A percentile compares a stretch with the other conserved stretches of the same genome.
These are phyloP conservation scores for Hirudinaria manillensis DNA, from an alignment of 2,888 invertebrate species.

Conservation along the genomic window DNA sequence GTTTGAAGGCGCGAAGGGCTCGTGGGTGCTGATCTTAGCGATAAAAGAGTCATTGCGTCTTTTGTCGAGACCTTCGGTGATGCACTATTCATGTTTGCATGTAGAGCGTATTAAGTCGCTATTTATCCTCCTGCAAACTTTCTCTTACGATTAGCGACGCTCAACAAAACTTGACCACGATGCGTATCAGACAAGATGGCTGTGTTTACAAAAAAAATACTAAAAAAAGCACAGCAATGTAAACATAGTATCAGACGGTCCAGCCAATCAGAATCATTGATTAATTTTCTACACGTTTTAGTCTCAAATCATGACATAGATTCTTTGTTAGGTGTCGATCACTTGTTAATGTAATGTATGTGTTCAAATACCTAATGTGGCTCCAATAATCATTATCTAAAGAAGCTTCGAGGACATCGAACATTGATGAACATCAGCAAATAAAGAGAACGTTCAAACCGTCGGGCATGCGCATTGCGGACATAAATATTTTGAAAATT, in stretches of 20 bases:
- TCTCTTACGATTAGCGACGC: neutral
- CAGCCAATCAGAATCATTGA: too few species aligned
- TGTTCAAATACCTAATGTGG: too few species aligned
- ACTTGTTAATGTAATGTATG: too few species aligned
- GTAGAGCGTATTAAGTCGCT: neutral
- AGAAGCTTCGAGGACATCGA: too few species aligned
- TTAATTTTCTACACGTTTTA: too few species aligned
- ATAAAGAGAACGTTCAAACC: too few species aligned
- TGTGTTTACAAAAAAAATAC: slow-evolving; percentile 33
- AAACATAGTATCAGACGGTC: neutral
- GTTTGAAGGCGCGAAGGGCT: slow-evolving; percentile 63
- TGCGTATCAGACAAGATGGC: slow-evolving; percentile 37
- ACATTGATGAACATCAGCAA: too few species aligned
- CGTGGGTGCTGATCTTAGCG: slow-evolving; percentile 78
- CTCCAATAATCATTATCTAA: too few species aligned
- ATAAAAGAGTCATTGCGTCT: slow-evolving; percentile 83
- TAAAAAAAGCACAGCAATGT: slow-evolving; percentile 37
- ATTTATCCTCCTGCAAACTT: slow-evolving; percentile 1
- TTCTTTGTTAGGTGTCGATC: too few species aligned
- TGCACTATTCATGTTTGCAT: slow-evolving; percentile 24
- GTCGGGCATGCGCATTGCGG: too few species aligned
- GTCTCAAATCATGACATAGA: too few species aligned
- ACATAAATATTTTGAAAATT: too few species aligned
- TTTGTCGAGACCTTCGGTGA: slow-evolving; percentile 42
- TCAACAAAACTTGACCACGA: slow-evolving; percentile 23